Evolutionary conservation across 1,140 invertebrate species (phyloP).

Genomic region (Hyphantria cunea): DNA sequence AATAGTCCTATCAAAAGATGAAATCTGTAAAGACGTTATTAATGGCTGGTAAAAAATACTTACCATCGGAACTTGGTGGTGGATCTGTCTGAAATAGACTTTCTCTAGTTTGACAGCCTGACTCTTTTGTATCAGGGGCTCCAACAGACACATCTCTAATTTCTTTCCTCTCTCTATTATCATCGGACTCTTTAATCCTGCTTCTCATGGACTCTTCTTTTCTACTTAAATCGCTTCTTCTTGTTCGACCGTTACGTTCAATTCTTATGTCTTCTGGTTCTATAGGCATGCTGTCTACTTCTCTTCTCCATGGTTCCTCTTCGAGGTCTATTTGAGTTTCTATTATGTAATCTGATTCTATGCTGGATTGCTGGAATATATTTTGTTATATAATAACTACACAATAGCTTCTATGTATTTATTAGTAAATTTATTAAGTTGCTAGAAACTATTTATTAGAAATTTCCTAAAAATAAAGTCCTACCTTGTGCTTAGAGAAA

Average conservation of each 20-base stretch:
- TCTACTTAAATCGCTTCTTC: slow-evolving; percentile 62
- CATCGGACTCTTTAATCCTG: slow-evolving; percentile 53
- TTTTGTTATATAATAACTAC: too few species aligned
- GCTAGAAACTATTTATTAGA: too few species aligned
- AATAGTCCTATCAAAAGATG: too few species aligned
- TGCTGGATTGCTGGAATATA: slow-evolving; percentile 70
- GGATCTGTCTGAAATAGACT: slow-evolving; percentile 85
- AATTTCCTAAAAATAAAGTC: too few species aligned
- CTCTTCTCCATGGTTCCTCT: slow-evolving; percentile 77
- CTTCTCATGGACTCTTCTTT: slow-evolving; percentile 68
- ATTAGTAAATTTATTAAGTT: too few species aligned
- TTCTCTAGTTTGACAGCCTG: slow-evolving; percentile 90
- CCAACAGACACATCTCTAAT: slow-evolving; percentile 70
- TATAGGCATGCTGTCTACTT: slow-evolving; percentile 60
- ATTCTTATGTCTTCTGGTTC: slow-evolving; percentile 58
- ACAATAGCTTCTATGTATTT: too few species aligned
- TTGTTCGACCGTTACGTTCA: slow-evolving; percentile 66
- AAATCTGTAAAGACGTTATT: too few species aligned
- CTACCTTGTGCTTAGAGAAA: slow-evolving; percentile 65
- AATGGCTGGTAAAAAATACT: slow-evolving; percentile 9
- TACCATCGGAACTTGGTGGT: slow-evolving; percentile 69
- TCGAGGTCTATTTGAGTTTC: slow-evolving; percentile 72
- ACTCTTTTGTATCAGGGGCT: slow-evolving; percentile 88
- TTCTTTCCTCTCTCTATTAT: slow-evolving; percentile 52
- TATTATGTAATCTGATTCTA: slow-evolving; percentile 69